phyloP scores from a whole-genome alignment of 2,888 invertebrate genomes.

The Muscina levida region DNA sequence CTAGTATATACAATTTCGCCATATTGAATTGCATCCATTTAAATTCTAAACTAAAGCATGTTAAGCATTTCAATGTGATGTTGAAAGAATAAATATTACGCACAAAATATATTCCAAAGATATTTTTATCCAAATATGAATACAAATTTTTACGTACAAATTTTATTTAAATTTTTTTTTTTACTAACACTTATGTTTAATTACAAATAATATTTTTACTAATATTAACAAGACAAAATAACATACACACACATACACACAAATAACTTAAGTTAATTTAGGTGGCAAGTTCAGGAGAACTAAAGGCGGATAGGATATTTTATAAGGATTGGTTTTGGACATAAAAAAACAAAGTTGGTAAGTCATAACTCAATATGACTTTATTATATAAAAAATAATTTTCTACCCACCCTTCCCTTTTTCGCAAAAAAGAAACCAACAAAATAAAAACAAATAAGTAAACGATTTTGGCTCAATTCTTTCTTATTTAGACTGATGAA shows the following conservation, averaged over 20 bases:
- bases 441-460: too few species aligned
- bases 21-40: too few species aligned
- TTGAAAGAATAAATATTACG: conserved; percentile 16
- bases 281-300: neutral
- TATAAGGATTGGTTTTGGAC: neutral
- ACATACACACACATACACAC: too few species aligned
- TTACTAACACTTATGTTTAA: neutral
- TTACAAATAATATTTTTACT: neutral
- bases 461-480: conserved; percentile 46
- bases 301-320: neutral
- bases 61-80: conserved; percentile 21
- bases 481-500: conserved; percentile 53
- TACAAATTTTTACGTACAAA: conserved; percentile 34
- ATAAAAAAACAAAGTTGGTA: neutral
- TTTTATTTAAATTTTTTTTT: conserved; percentile 13
- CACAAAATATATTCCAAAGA: conserved; percentile 47
- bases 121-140: conserved; percentile 26
- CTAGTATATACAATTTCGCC: too few species aligned
- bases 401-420: too few species aligned
- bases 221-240: neutral
- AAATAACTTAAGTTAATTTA: neutral
- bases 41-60: neutral
- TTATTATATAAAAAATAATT: too few species aligned
- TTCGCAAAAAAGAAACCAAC: too few species aligned
- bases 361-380: too few species aligned